Evolutionary conservation across 2,888 invertebrate genomes (phyloP).

Genomic region (Coelinius sp.): DNA sequence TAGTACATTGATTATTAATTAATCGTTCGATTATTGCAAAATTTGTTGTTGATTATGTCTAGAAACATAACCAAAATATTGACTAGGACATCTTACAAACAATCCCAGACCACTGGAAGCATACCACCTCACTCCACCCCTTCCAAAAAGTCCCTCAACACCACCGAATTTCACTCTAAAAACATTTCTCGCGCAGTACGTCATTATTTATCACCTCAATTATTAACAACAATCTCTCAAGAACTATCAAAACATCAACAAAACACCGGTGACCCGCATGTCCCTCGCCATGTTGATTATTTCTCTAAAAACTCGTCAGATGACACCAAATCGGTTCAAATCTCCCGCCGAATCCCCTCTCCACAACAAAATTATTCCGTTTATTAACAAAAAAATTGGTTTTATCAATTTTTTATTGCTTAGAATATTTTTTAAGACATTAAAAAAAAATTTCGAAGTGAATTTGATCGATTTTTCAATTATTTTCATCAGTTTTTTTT

Average conservation of each 20-base stretch:
- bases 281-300: no score
- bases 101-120: slow-evolving; percentile 55
- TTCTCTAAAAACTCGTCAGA: no score
- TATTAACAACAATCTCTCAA: background rate
- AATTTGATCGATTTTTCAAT: no score
- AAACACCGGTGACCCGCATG: background rate
- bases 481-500: no score
- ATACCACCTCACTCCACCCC: slow-evolving; percentile 44
- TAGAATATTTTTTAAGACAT: no score
- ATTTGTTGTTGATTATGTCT: no score
- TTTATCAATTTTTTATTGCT: no score
- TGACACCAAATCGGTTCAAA: no score
- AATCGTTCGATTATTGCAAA: background rate
- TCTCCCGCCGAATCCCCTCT: no score
- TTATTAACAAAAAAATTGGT: no score
- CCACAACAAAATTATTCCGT: no score
- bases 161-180: slow-evolving; percentile 36
- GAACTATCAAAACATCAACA: background rate
- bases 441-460: no score
- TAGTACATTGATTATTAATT: background rate
- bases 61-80: slow-evolving; percentile 38
- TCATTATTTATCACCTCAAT: slow-evolving; percentile 46
- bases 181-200: slow-evolving; percentile 40
- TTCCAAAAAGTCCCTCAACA: slow-evolving; percentile 37
- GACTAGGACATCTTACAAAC: slow-evolving; percentile 58